A percentile compares a stretch with the other conserved stretches of the same genome.
These are phyloP conservation scores for Parambassis ranga DNA, from an alignment of 2,797 vertebrate genomes.

Conservation along the genomic window DNA sequence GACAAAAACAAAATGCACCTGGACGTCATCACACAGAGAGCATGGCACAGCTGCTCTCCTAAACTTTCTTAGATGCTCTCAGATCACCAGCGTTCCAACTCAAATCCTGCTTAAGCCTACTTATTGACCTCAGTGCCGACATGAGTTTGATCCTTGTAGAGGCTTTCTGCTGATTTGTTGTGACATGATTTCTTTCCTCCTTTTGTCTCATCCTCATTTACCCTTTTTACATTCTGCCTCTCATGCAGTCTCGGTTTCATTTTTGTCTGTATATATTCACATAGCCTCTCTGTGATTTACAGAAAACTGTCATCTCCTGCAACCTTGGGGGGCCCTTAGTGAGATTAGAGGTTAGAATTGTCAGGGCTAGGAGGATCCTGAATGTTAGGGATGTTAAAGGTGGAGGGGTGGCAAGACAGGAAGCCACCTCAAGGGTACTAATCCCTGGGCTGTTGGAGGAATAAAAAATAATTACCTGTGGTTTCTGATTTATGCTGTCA, in stretches of 20 bases:
- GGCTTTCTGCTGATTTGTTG: slow-evolving; percentile 31
- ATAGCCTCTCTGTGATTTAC: slow-evolving; percentile 7
- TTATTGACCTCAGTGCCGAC: slow-evolving; percentile 20
- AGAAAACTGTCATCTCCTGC: slow-evolving; percentile 18
- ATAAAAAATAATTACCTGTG: slow-evolving; percentile 59
- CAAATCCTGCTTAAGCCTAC: slow-evolving; percentile 25
- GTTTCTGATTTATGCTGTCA: slow-evolving; percentile 50
- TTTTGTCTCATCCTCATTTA: slow-evolving; percentile 2
- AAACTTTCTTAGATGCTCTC: slow-evolving; percentile 17
- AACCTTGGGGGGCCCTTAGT: slow-evolving; percentile 17
- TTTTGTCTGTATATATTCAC: background rate
- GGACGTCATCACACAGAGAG: background rate
- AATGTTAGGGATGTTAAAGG: slow-evolving; percentile 10
- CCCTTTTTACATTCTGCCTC: background rate
- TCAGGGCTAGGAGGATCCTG: slow-evolving; percentile 32
- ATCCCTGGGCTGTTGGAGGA: slow-evolving; percentile 48
- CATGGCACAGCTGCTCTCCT: slow-evolving; percentile 6
- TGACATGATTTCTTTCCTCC: slow-evolving; percentile 13
- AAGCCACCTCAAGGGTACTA: slow-evolving; percentile 50
- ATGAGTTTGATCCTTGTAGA: slow-evolving; percentile 23
- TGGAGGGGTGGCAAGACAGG: slow-evolving; percentile 3
- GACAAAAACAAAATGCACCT: background rate
- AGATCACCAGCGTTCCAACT: slow-evolving; percentile 18
- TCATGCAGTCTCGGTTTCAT: background rate
- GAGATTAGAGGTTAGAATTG: slow-evolving; percentile 51